A percentile compares a stretch with the other conserved stretches of the same genome.
These are phyloP conservation scores for Porites divaricata DNA, from an alignment of 92 coral and sea anemone genomes.

Conservation along the genomic window DNA sequence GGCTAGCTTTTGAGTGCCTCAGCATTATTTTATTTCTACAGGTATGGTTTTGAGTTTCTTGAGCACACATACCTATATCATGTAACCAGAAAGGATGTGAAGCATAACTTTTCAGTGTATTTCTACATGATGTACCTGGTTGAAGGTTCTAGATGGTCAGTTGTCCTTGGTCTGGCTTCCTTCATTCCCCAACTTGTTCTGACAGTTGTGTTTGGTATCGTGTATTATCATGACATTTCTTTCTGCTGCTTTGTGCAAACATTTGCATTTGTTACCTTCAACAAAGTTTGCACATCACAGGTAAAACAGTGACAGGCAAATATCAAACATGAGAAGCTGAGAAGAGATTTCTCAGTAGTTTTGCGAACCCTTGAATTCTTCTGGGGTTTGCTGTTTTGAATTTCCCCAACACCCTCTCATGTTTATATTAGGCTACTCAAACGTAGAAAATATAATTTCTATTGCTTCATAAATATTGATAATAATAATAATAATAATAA, in stretches of 20 bases:
- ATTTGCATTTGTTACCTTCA: constrained; percentile 97
- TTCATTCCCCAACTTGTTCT: constrained; percentile 90
- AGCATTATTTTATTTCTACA: constrained; percentile 15
- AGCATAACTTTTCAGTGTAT: constrained; percentile 97
- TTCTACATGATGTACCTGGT: constrained; percentile 95
- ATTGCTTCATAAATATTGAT: too few relatives aligned
- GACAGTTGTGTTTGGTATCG: constrained; percentile 76
- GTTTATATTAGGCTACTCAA: too few relatives aligned
- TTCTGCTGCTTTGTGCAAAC: constrained; percentile 97
- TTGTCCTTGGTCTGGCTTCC: constrained; percentile 78
- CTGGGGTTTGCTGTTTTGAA: too few relatives aligned
- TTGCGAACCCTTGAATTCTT: too few relatives aligned
- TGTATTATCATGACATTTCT: constrained; percentile 79
- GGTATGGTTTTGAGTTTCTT: constrained; percentile 96
- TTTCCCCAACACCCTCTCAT: too few relatives aligned
- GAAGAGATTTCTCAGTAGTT: too few relatives aligned
- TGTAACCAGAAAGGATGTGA: constrained; percentile 91
- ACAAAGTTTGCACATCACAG: constrained; percentile 99
- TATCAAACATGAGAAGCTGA: not conserved
- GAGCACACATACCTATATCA: constrained; percentile 97
- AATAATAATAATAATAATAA: too few relatives aligned
- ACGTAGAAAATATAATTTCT: too few relatives aligned
- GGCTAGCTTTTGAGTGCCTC: not conserved
- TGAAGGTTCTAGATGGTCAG: constrained; percentile 79
- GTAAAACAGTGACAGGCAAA: constrained; percentile 32